A percentile compares a stretch with the other conserved stretches of the same genome.
Conservation (phyloP, 2,888 invertebrate genomes). For the Antheraea yamamai region DNA sequence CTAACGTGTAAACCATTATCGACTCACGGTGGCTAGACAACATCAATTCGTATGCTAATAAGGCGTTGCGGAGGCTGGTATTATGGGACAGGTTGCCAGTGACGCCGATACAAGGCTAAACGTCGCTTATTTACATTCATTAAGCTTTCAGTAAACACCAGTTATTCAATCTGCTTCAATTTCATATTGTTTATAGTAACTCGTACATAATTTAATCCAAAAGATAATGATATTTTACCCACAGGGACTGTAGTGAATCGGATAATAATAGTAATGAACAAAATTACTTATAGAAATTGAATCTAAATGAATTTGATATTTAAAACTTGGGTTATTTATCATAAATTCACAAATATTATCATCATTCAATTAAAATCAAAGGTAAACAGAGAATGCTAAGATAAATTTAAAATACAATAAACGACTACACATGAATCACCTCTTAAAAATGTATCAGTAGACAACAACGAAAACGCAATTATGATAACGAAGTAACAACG, state of each 20-base stretch:
- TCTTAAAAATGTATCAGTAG: neutral
- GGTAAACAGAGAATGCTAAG: neutral
- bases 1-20: slow-evolving; percentile 64
- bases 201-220: neutral
- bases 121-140: slow-evolving; percentile 55
- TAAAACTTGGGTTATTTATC: neutral
- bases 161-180: slow-evolving; percentile 27
- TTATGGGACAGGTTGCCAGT: slow-evolving; percentile 24
- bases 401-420: neutral
- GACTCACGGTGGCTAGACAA: slow-evolving; percentile 53
- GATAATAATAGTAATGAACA: neutral
- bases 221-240: neutral
- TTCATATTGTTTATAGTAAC: neutral
- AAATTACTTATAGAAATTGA: neutral
- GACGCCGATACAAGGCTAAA: slow-evolving; percentile 54
- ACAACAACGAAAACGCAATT: neutral
- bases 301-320: neutral
- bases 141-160: slow-evolving; percentile 59
- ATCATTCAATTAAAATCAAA: neutral
- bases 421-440: slow-evolving; percentile 12
- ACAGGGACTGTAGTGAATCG: neutral
- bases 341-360: neutral
- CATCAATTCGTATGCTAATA: slow-evolving; percentile 73
- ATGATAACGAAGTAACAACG: neutral
- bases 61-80: slow-evolving; percentile 45